Evolutionary conservation across 1,140 invertebrate species (phyloP).

Genomic region (Ooceraea biroi): DNA sequence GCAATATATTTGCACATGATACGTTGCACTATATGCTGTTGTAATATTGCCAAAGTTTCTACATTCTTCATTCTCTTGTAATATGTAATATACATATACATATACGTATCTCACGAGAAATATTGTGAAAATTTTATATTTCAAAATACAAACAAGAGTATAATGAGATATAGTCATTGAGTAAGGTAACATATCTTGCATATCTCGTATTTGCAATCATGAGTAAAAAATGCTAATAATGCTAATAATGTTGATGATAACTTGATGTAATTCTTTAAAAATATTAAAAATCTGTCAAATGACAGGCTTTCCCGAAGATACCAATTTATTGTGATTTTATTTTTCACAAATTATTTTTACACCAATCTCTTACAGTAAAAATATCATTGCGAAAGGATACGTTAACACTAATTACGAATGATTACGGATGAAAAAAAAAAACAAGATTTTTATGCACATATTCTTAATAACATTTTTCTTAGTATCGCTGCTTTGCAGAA

Average conservation of each 20-base stretch:
- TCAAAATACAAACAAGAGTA: not conserved
- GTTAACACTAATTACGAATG: not conserved
- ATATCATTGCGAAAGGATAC: not conserved
- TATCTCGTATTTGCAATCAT: slow-evolving; percentile 24
- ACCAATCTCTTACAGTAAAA: not conserved
- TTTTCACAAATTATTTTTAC: slow-evolving; percentile 18
- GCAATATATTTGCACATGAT: slow-evolving; percentile 65
- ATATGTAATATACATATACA: slow-evolving; percentile 41
- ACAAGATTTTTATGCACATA: slow-evolving; percentile 7
- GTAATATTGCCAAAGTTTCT: slow-evolving; percentile 58
- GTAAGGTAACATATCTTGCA: slow-evolving; percentile 13
- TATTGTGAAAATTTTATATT: not conserved
- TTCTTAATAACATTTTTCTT: not conserved
- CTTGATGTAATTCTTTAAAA: not conserved
- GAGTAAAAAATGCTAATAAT: slow-evolving; percentile 2
- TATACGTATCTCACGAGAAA: slow-evolving; percentile 8
- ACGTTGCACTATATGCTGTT: slow-evolving; percentile 67
- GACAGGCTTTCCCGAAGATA: not conserved
- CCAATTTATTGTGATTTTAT: too few species aligned
- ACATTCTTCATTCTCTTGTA: slow-evolving; percentile 23
- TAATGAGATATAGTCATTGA: slow-evolving; percentile 6
- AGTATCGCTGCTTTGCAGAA: slow-evolving; percentile 23
- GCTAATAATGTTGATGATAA: slow-evolving; percentile 18
- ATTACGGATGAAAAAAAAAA: not conserved
- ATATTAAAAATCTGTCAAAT: not conserved